phyloP scores from a whole-genome alignment of 2,113 vertebrate genomes.

The Pithys albifrons region DNA sequence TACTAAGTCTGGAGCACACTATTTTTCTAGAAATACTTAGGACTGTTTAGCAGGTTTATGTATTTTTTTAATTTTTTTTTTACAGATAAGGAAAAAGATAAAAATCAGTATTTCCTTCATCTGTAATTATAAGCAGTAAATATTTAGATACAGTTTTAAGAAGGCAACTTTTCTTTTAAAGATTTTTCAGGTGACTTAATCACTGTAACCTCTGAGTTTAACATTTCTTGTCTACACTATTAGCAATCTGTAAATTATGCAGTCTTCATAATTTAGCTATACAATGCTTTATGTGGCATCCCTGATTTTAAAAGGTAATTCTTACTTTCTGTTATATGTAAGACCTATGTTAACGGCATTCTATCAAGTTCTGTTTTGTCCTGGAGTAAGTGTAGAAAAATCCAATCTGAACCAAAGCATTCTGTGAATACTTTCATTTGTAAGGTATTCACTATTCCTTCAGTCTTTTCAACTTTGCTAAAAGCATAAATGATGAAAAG shows the following conservation, averaged over 20 bases:
- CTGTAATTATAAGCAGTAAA: background rate
- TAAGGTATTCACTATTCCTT: background rate
- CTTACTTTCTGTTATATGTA: background rate
- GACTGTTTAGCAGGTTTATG: background rate
- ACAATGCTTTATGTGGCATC: background rate
- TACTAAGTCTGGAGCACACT: background rate
- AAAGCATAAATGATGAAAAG: background rate
- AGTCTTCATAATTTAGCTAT: background rate
- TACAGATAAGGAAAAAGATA: background rate
- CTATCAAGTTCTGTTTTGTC: background rate
- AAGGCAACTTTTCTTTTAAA: background rate
- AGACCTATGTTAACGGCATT: background rate
- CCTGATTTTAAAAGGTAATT: background rate
- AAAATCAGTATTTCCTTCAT: background rate
- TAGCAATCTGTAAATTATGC: background rate
- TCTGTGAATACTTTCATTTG: background rate
- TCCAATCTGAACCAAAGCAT: accelerated
- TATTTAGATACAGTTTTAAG: background rate
- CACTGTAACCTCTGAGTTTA: background rate
- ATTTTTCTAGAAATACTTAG: background rate
- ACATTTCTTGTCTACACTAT: background rate
- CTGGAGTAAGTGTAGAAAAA: background rate
- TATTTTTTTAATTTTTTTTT: background rate
- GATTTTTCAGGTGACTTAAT: background rate
- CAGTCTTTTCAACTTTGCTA: background rate